Evolutionary conservation across 2,797 vertebrate species (phyloP).

Genomic region (Channa striata): DNA sequence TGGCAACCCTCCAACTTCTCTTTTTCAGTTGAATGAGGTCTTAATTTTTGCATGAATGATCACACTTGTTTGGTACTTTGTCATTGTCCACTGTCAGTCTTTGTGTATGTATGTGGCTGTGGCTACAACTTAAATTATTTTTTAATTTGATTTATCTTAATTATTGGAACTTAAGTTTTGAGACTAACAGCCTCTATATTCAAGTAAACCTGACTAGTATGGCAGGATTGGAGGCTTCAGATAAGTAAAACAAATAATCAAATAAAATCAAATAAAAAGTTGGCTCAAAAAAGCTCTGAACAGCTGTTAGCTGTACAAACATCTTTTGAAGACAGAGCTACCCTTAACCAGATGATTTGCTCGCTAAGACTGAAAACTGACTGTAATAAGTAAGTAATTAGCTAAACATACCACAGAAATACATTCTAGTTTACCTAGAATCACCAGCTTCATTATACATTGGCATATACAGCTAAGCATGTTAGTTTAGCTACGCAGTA

Average conservation of each 20-base stretch:
- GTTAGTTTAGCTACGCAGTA: no score
- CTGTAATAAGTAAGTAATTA: not conserved
- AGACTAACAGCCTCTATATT: not conserved
- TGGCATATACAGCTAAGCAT: no score
- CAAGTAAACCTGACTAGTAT: not conserved
- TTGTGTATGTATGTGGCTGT: conserved; percentile 57
- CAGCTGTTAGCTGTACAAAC: not conserved
- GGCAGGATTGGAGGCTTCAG: not conserved
- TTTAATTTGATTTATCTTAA: no score
- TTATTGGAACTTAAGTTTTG: not conserved
- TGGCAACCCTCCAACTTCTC: conserved; percentile 44
- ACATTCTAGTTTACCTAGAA: no score
- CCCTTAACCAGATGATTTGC: not conserved
- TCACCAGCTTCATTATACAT: no score
- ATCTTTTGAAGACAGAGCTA: conserved; percentile 8
- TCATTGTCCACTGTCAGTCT: conserved; percentile 66
- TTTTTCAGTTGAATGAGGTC: conserved; percentile 52
- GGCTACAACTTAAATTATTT: conserved; percentile 18
- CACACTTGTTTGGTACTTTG: conserved; percentile 58
- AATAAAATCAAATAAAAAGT: no score
- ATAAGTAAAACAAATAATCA: not conserved
- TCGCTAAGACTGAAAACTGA: not conserved
- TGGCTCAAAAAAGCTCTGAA: no score
- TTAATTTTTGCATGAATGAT: conserved; percentile 70
- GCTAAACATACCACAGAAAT: no score